A percentile compares a stretch with the other conserved stretches of the same genome.
Evolutionary conservation across 2,113 vertebrate species (phyloP).

Genomic region (Tragelaphus scriptus): DNA sequence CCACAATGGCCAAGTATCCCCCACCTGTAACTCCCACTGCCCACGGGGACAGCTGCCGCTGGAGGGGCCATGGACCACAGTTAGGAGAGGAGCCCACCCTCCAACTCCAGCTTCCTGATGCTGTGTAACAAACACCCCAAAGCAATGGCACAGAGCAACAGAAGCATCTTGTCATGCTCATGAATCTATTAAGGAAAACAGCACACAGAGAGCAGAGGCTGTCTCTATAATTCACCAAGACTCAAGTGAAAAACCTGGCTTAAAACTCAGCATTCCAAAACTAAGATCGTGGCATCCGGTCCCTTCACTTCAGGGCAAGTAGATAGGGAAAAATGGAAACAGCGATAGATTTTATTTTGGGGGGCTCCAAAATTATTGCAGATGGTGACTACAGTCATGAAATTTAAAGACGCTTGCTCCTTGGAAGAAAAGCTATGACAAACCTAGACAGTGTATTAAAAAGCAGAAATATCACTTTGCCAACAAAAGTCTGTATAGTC

Average conservation of each 20-base stretch:
- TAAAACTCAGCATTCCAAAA: not conserved
- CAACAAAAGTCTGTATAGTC: not conserved
- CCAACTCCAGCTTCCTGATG: not conserved
- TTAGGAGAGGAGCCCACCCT: not conserved
- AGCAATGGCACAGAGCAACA: rapidly evolving
- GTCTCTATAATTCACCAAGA: not conserved
- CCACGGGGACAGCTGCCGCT: not conserved
- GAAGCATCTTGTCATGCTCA: not conserved
- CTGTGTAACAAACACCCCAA: too few species aligned
- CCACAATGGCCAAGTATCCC: not conserved
- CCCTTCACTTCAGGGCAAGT: not conserved
- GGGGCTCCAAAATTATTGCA: not conserved
- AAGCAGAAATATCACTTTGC: not conserved
- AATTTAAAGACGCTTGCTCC: not conserved
- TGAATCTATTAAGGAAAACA: not conserved
- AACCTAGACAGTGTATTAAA: not conserved
- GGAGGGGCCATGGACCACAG: not conserved
- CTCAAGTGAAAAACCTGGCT: not conserved
- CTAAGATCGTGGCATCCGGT: not conserved
- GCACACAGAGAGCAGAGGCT: rapidly evolving
- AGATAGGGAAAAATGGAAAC: not conserved
- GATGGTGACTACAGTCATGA: not conserved
- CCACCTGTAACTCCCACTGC: not conserved
- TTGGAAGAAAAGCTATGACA: not conserved
- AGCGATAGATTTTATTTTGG: not conserved